Conservation (phyloP, 2,113 vertebrate genomes). For the Vimba vimba region DNA sequence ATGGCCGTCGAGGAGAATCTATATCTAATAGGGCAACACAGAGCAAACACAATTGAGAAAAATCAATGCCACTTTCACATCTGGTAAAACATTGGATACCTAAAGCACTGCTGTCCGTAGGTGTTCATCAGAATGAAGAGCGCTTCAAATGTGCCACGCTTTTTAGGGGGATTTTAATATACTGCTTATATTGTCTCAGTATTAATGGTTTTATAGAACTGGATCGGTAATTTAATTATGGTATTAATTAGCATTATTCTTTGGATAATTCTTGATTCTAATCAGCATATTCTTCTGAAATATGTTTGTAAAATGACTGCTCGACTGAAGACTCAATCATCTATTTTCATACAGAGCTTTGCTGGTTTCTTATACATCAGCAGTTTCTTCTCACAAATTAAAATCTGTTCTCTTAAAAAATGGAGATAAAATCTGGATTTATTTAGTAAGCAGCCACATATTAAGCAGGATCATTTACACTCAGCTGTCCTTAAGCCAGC, state of each 20-base stretch:
- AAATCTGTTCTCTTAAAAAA: background rate
- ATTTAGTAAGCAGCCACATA: background rate
- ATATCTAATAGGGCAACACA: slow-evolving; percentile 77
- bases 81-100: slow-evolving; percentile 72
- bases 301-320: background rate
- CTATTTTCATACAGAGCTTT: background rate
- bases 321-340: background rate
- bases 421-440: background rate
- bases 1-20: slow-evolving; percentile 69
- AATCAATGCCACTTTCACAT: slow-evolving; percentile 76
- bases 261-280: background rate
- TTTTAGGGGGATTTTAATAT: background rate
- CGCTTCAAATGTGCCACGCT: slow-evolving; percentile 44
- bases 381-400: background rate
- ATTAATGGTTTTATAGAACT: background rate
- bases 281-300: background rate
- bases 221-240: too few relatives aligned
- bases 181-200: background rate
- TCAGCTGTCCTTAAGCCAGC: too few relatives aligned
- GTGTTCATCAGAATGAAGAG: slow-evolving; percentile 13
- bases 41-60: slow-evolving; percentile 75
- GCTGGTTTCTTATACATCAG: background rate
- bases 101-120: slow-evolving; percentile 7
- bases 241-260: background rate
- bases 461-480: too few relatives aligned